These are phyloP conservation scores for Eumeta japonica DNA, from an alignment of 1,140 invertebrate genomes.

Conservation along the genomic window DNA sequence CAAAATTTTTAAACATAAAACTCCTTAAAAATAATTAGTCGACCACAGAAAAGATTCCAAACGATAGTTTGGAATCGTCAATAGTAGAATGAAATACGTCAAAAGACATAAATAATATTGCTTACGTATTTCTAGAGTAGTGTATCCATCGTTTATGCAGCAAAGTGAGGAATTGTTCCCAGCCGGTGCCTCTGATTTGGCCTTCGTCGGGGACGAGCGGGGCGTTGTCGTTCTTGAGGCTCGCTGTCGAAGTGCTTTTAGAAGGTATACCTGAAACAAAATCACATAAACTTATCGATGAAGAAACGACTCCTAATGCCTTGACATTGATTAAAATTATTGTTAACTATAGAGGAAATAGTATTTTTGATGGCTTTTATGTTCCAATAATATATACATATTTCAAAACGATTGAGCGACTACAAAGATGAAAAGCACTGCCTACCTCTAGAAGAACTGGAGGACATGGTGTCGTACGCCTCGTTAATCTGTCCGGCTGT, in stretches of 20 bases:
- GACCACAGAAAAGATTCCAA: no score
- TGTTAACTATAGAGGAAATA: no score
- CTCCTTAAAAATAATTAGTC: no score
- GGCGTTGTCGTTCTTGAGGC: constrained; percentile 21
- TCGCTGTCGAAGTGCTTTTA: constrained; percentile 25
- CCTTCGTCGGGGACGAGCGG: constrained; percentile 33
- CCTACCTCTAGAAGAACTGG: constrained; percentile 6
- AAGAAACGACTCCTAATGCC: background rate
- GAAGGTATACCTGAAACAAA: constrained; percentile 20
- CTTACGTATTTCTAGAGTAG: constrained; percentile 59
- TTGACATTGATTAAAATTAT: background rate
- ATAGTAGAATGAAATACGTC: no score
- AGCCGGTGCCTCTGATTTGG: constrained; percentile 31
- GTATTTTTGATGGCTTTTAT: no score
- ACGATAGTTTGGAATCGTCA: no score
- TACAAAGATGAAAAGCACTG: no score
- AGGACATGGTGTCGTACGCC: constrained; percentile 5
- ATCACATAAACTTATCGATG: constrained; percentile 11
- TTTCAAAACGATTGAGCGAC: no score
- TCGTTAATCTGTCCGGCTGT: constrained; percentile 4
- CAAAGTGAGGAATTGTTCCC: constrained; percentile 41
- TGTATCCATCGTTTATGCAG: constrained; percentile 62
- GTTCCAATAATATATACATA: constrained; percentile 1
- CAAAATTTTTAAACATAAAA: no score
- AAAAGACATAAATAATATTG: no score